Percentiles rank a stretch among this genome's conserved stretches.
Conservation (phyloP, 1,140 invertebrate genomes). For the Mycetomoellerius zeteki region DNA sequence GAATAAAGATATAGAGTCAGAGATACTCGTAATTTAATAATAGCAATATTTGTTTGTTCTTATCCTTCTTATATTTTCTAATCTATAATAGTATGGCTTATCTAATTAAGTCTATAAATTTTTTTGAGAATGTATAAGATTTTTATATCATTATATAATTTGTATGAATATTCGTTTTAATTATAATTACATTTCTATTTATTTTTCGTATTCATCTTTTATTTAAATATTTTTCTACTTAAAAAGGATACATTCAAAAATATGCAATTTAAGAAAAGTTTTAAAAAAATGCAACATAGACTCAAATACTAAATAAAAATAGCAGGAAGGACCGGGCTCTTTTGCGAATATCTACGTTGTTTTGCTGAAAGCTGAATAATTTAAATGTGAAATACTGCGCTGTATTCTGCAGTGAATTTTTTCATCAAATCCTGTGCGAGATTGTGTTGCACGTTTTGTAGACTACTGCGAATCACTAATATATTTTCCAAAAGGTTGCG, state of each 20-base stretch:
- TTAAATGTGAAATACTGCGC: constrained; percentile 9
- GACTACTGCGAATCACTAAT: constrained; percentile 2
- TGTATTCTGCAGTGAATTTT: constrained; percentile 10
- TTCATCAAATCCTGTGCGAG: constrained; percentile 11
- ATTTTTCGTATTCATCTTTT: not conserved
- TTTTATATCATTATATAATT: not conserved
- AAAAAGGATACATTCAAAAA: constrained; percentile 11
- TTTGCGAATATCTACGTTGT: not conserved
- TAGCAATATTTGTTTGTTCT: not conserved
- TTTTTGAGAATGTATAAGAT: not conserved
- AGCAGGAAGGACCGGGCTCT: not conserved
- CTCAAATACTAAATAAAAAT: constrained; percentile 19
- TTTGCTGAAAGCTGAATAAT: constrained; percentile 44
- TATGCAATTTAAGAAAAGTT: not conserved
- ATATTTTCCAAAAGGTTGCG: constrained; percentile 7
- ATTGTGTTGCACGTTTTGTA: not conserved
- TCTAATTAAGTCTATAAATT: not conserved
- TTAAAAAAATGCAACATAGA: not conserved
- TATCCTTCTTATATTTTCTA: not conserved
- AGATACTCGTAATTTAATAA: not conserved
- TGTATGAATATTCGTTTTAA: constrained; percentile 4
- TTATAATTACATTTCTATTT: not conserved
- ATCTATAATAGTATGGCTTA: not conserved
- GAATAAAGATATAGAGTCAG: not conserved
- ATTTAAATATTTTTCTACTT: not conserved